Conservation (phyloP, 2,797 vertebrate genomes). For the Knipowitschia caucasica region DNA sequence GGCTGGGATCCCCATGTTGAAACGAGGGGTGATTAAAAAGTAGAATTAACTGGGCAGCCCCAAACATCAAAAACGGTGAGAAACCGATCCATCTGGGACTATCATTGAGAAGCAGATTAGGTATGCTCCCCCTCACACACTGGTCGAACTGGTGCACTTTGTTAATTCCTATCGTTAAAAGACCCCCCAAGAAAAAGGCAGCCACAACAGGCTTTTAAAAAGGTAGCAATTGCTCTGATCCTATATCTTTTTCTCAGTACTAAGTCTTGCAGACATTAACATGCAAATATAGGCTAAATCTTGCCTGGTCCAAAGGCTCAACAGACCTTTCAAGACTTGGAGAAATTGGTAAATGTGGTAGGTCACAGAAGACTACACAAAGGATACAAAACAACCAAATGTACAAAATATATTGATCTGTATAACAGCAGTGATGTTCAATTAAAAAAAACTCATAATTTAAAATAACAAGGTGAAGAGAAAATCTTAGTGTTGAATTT, state of each 20-base stretch:
- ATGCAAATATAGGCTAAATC: constrained; percentile 66
- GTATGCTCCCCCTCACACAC: constrained; percentile 11
- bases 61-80: constrained; percentile 62
- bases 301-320: constrained; percentile 34
- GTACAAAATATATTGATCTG: constrained; percentile 1
- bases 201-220: constrained; percentile 41
- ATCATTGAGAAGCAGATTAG: constrained; percentile 32
- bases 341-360: constrained; percentile 29
- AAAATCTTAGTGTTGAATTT: too few species aligned
- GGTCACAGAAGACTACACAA: constrained; percentile 31
- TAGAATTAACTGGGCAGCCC: constrained; percentile 60
- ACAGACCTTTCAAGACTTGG: constrained; percentile 45
- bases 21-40: constrained; percentile 70
- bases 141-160: constrained; percentile 46
- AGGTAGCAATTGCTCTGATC: constrained; percentile 57
- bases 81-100: constrained; percentile 62
- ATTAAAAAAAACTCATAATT: too few species aligned
- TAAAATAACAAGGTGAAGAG: too few species aligned
- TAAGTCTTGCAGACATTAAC: constrained; percentile 55
- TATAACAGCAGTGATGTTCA: not conserved
- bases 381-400: constrained; percentile 18
- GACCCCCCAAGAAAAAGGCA: constrained; percentile 49
- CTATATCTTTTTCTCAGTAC: constrained; percentile 49
- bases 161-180: constrained; percentile 65
- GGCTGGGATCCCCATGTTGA: constrained; percentile 53